Evolutionary conservation across 2,888 invertebrate species (phyloP), one percentile per base, ranked within the genome.

Genomic region (Plebejus anna): DNA sequence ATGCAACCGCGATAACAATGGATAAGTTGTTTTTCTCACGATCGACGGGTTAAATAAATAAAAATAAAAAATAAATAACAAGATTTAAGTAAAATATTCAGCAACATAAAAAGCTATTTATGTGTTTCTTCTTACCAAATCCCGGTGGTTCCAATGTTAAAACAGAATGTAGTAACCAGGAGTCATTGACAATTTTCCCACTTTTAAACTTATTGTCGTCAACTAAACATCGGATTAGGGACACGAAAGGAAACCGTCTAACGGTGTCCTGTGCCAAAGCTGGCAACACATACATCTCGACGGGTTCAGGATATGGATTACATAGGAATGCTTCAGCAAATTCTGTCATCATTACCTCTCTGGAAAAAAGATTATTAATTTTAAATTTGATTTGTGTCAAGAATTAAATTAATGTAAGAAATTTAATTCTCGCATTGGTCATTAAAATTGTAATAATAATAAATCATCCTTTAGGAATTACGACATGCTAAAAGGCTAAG

Each of bases 281-380:
- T 16, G 97, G 97, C 80, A 98, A 90, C 57, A 97, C 88, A 81
- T 95, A 96, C 88, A 95, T 94, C 80, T 96, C 96, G 16, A 97
- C 94, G 1, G 96, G 95, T 80, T 96, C 95, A 0, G 96, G 95
- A 81, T 96, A 95, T 5, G 95, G 94, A 75, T 95, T 95, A 78
- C 95, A 95, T 16, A 97, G 90, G 83, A 97, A 96, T 79, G 96
- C 94, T 72, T 94, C 90, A 55, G 96, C 95, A 82, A 97, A 96
- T 83, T 95, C 94, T 9, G 91, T 86, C 89, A 94, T 88, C 36
- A 93, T 82, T 51, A 82, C 85, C 76, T 90, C 88, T 79, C 94
- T 94, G 86, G 75, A 88, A 79, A 38, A 9, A 59, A 5, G 75
- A n/a, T 36, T 76, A 6, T 75, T 32, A 13, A 36, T 76, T 36